phyloP scores from a whole-genome alignment of 2,113 vertebrate genomes.

The Harpagus bidentatus region DNA sequence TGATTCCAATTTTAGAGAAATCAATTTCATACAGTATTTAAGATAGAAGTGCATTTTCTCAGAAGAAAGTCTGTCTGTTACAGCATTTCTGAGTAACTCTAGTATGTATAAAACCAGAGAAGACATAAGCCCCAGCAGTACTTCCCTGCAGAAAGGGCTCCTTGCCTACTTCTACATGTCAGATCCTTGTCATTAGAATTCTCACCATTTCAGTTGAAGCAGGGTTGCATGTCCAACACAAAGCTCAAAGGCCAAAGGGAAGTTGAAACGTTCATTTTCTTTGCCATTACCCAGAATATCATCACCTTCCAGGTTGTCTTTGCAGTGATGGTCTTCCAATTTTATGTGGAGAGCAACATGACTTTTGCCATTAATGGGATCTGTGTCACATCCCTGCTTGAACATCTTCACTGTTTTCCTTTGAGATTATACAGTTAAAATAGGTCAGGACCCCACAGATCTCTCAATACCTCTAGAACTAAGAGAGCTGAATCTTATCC shows the following conservation, averaged over 20 bases:
- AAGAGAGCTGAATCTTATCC: not conserved
- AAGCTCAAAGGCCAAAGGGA: not conserved
- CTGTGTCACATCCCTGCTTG: not conserved
- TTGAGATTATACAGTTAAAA: accelerated
- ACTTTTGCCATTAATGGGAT: not conserved
- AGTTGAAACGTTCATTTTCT: not conserved
- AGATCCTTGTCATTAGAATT: not conserved
- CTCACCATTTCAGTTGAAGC: not conserved
- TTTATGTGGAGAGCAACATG: not conserved
- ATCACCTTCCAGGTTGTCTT: too few species aligned
- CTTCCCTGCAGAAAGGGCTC: not conserved
- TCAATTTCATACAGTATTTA: not conserved
- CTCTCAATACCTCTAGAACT: accelerated
- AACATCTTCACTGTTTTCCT: not conserved
- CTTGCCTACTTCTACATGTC: not conserved
- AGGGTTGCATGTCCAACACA: not conserved
- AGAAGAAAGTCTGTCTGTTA: not conserved
- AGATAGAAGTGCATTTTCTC: not conserved
- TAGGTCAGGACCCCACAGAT: not conserved
- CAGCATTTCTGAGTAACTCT: not conserved
- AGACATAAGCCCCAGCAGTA: not conserved
- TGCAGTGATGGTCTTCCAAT: not conserved
- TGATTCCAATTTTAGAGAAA: not conserved
- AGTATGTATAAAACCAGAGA: not conserved
- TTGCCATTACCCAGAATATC: too few species aligned